Evolutionary conservation across 2,888 invertebrate species (phyloP), one percentile per base, ranked within the genome.

Genomic region (Lobophora halterata): DNA sequence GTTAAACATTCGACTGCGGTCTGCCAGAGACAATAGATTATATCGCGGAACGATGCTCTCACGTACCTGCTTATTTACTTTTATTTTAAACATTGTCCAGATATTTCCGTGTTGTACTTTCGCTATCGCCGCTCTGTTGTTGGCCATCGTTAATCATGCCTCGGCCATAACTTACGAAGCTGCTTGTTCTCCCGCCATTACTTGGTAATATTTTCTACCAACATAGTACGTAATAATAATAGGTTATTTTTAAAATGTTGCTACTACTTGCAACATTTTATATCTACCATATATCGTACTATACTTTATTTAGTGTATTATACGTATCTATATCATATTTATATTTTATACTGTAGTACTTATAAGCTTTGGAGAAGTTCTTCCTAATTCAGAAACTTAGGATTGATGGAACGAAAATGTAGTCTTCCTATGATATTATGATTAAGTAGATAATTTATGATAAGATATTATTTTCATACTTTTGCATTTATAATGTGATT

Each of bases 61-160:
- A 27, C 38, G 38, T 44, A 23, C 19, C 18, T 27, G 32, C 9
- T 35, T 43, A 37, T 43, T 43, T 43, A 25, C 31, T 45, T 40
- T 35, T 39, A 35, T 44, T 39, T 44, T 12, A 25, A 44, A 47
- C 47, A 38, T 49, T 44, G 46, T 12, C 44, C 49, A 50, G 51
- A 48, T 51, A 45, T 61, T 61, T 64, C 55, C 55, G 53, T 45
- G 40, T 40, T 53, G 43, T 48, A 61, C 63, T 65, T 66, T 71
- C 59, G 52, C 65, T 64, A 60, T 65, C 58, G 47, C 36, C 32
- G 19, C 19, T 16, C 29, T 28, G 30, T 35, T 32, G 48, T 43
- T 47, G 18, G 24, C 27, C 31, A 39, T 58, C 65, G 62, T 73
- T 71, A 66, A 71, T 71, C 61, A 46, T 49, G 54, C 47, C 46